Percentiles rank a stretch among this genome's conserved stretches.
These are phyloP conservation scores for Platalea minor DNA, from an alignment of 2,797 vertebrate genomes.

Conservation along the genomic window DNA sequence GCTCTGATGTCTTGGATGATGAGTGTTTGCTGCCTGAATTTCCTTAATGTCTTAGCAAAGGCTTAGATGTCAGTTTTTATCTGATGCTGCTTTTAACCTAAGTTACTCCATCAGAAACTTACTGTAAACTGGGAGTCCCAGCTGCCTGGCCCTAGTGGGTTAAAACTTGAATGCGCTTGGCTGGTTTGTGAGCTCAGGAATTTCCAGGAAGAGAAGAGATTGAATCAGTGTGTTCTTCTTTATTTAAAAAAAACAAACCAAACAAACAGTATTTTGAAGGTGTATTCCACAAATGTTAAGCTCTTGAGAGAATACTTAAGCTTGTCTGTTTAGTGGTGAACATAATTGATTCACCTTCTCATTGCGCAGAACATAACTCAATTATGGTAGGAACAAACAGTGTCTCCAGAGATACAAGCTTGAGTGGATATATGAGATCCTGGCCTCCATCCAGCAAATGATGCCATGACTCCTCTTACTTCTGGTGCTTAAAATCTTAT, in stretches of 20 bases:
- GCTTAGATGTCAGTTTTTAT: not conserved
- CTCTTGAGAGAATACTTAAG: constrained; percentile 42
- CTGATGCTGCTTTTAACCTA: not conserved
- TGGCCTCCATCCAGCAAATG: constrained; percentile 52
- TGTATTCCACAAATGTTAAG: not conserved
- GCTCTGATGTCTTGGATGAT: not conserved
- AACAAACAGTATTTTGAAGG: not conserved
- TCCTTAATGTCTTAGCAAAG: not conserved
- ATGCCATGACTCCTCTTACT: constrained; percentile 46
- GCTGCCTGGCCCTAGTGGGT: not conserved
- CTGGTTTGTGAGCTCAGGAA: not conserved
- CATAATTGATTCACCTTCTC: constrained; percentile 74
- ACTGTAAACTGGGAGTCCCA: not conserved
- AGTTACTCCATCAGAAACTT: not conserved
- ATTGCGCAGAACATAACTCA: constrained; percentile 63
- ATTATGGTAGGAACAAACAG: constrained; percentile 63
- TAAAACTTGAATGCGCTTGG: not conserved
- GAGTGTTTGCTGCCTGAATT: not conserved
- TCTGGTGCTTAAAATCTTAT: constrained; percentile 28
- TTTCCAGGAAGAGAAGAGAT: not conserved
- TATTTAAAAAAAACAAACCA: not conserved
- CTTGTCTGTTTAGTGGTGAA: constrained; percentile 56
- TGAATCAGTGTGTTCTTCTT: not conserved
- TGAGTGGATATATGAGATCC: constrained; percentile 43
- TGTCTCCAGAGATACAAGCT: constrained; percentile 57